Percentiles rank a stretch among this genome's conserved stretches.
phyloP scores from a whole-genome alignment of 2,113 vertebrate genomes.

The Tiliqua scincoides region DNA sequence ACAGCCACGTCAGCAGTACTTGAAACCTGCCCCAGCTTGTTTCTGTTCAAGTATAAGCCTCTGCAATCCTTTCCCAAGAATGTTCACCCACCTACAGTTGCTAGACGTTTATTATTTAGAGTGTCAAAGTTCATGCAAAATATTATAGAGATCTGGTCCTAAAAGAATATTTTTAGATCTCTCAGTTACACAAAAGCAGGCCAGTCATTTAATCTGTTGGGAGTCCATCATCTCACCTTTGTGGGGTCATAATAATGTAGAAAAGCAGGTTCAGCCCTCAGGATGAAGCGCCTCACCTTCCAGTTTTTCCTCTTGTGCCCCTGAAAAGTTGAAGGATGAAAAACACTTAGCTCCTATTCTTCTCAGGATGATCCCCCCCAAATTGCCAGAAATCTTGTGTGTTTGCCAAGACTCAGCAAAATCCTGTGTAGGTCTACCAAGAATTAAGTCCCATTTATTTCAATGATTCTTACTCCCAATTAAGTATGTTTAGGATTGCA shows the following conservation, averaged over 20 bases:
- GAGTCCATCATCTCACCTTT: slow-evolving; percentile 74
- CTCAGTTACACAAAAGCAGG: not conserved
- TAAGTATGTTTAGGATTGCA: not conserved
- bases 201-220: not conserved
- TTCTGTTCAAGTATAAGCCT: not conserved
- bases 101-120: slow-evolving; percentile 14
- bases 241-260: slow-evolving; percentile 94
- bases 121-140: not conserved
- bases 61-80: not conserved
- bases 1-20: not conserved
- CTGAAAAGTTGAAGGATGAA: slow-evolving; percentile 64
- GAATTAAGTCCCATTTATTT: no score
- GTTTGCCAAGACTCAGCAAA: not conserved
- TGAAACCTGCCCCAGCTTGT: slow-evolving; percentile 11
- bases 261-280: slow-evolving; percentile 90
- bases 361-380: not conserved
- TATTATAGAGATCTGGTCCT: not conserved
- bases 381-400: not conserved
- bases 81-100: slow-evolving; percentile 7
- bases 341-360: not conserved
- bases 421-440: not conserved
- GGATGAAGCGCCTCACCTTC: slow-evolving; percentile 94
- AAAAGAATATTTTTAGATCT: not conserved
- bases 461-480: no score
- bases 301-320: slow-evolving; percentile 97